phyloP scores from a whole-genome alignment of 2,113 vertebrate genomes.

The Aegithalos caudatus region DNA sequence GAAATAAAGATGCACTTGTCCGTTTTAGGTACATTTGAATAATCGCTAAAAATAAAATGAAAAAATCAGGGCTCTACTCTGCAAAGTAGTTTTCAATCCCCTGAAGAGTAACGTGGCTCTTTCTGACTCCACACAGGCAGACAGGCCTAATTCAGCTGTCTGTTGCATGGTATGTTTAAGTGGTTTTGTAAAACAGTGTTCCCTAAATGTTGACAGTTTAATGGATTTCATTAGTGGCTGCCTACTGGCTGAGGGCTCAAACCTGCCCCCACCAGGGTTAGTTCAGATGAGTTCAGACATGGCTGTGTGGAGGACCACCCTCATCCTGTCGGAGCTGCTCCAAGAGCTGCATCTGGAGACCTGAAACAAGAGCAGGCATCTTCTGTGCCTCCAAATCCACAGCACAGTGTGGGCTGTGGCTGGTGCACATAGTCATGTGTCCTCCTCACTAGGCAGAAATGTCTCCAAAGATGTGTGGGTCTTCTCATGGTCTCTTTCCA shows the following conservation, averaged over 20 bases:
- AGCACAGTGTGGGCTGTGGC: background rate
- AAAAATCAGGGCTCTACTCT: background rate
- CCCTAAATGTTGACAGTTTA: conserved; percentile 65
- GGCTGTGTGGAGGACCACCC: background rate
- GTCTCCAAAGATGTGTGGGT: fast-evolving
- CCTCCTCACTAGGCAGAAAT: background rate
- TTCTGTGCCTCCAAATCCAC: background rate
- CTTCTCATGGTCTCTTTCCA: background rate
- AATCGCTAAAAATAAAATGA: conserved; percentile 34
- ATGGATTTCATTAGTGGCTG: conserved; percentile 61
- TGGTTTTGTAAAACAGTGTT: conserved; percentile 59
- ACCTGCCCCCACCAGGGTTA: conserved; percentile 28
- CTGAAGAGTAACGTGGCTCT: conserved; percentile 44
- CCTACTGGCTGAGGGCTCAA: background rate
- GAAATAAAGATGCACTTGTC: background rate
- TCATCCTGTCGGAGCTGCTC: background rate
- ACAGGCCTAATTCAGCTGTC: conserved; percentile 63
- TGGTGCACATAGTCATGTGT: background rate
- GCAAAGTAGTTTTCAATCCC: conserved; percentile 54
- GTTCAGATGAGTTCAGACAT: background rate
- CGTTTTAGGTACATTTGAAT: conserved; percentile 20
- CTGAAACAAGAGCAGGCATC: background rate
- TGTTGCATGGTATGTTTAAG: conserved; percentile 51
- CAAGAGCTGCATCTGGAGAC: background rate
- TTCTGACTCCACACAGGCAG: conserved; percentile 52